Conservation (phyloP, 30 jellyfish, hydroid and myxozoan genomes). For the Aurelia sp. region DNA sequence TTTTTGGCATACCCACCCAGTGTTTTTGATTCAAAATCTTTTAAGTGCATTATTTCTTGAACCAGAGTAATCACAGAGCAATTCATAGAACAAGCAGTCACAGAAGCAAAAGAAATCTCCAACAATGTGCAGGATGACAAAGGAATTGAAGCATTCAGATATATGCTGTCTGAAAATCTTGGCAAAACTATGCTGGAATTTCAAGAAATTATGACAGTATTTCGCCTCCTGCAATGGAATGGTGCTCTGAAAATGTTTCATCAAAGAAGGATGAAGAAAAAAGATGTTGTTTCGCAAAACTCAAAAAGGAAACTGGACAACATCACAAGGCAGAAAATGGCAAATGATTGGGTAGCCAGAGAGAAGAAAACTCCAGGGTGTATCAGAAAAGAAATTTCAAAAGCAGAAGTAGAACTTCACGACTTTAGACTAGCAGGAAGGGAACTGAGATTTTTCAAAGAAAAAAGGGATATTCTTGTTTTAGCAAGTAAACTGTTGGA, state of each 20-base stretch:
- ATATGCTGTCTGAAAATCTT: constrained; percentile 65
- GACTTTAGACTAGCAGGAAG: constrained; percentile 74
- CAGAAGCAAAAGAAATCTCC: constrained; percentile 60
- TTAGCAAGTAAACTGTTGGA: constrained; percentile 38
- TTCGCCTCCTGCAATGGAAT: constrained; percentile 75
- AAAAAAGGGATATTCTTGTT: constrained; percentile 62
- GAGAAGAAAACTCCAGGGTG: constrained; percentile 33
- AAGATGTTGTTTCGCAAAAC: constrained; percentile 60
- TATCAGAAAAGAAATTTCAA: constrained; percentile 22
- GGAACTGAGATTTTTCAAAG: constrained; percentile 75
- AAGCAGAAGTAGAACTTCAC: constrained; percentile 52
- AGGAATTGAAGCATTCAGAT: constrained; percentile 75
- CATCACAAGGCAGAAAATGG: constrained; percentile 43
- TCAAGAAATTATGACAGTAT: constrained; percentile 77
- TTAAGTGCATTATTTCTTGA: no score
- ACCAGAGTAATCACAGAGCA: constrained; percentile 69
- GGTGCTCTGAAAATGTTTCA: constrained; percentile 43
- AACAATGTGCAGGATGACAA: constrained; percentile 7
- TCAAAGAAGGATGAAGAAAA: constrained; percentile 22
- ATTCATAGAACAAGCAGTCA: constrained; percentile 71
- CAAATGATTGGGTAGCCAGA: constrained; percentile 60
- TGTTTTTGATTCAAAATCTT: no score
- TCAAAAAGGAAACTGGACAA: constrained; percentile 42
- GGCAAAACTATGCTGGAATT: constrained; percentile 83
- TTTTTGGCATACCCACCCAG: no score